Evolutionary conservation across 2,888 invertebrate genomes (phyloP).

Genomic region (Drosophila incognita): DNA sequence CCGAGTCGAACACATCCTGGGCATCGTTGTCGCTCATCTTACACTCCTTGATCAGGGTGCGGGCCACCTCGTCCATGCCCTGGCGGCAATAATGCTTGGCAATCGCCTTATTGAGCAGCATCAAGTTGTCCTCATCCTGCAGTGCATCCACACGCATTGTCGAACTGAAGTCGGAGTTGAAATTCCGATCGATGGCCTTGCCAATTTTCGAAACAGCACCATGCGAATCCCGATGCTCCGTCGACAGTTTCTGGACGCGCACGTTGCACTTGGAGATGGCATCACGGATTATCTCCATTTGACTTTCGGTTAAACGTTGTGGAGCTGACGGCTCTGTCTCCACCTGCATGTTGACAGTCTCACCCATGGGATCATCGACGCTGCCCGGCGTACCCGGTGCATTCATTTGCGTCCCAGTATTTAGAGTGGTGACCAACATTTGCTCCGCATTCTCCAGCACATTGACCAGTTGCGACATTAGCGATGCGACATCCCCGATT

Average conservation of each 20-base stretch:
- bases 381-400: slow-evolving; percentile 48
- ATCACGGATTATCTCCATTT: slow-evolving; percentile 90
- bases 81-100: slow-evolving; percentile 98
- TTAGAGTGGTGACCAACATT: slow-evolving; percentile 75
- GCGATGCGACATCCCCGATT: slow-evolving; percentile 81
- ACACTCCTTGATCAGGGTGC: slow-evolving; percentile 87
- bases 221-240: slow-evolving; percentile 94
- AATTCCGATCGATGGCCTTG: slow-evolving; percentile 98
- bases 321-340: slow-evolving; percentile 86
- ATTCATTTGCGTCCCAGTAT: slow-evolving; percentile 81
- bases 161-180: slow-evolving; percentile 95
- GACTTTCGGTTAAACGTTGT: slow-evolving; percentile 89
- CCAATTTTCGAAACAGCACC: slow-evolving; percentile 94
- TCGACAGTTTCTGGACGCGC: slow-evolving; percentile 92
- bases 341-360: slow-evolving; percentile 79
- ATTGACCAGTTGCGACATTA: slow-evolving; percentile 81
- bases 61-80: slow-evolving; percentile 96
- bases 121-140: slow-evolving; percentile 87
- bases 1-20: slow-evolving; percentile 85
- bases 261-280: slow-evolving; percentile 92
- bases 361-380: slow-evolving; percentile 78
- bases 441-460: slow-evolving; percentile 79
- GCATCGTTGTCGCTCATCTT: slow-evolving; percentile 82
- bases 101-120: slow-evolving; percentile 93
- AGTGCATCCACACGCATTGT: slow-evolving; percentile 93